phyloP scores from a whole-genome alignment of 2,888 invertebrate species.

The Rhorus exstirpatorius region DNA sequence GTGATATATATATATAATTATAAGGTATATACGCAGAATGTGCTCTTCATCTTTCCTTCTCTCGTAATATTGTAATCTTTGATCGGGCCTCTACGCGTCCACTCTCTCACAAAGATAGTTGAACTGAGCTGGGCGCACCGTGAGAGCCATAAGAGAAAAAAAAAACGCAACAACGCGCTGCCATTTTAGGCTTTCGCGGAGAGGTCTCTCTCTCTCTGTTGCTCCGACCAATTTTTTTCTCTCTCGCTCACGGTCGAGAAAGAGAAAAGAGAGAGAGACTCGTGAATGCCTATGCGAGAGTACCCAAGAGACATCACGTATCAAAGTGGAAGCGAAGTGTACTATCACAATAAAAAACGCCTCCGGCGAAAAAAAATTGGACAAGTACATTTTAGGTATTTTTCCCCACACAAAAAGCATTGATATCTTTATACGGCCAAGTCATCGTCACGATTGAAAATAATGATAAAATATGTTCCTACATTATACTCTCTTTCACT shows the following conservation, averaged over 20 bases:
- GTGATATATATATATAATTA: neutral
- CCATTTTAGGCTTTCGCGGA: constrained; percentile 72
- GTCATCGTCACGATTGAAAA: no score
- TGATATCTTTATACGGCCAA: no score
- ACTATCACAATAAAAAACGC: no score
- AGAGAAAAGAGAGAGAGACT: constrained; percentile 12
- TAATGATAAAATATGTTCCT: no score
- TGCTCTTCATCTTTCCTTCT: constrained; percentile 3
- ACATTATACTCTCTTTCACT: no score
- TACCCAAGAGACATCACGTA: neutral
- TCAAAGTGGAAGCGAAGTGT: constrained; percentile 21
- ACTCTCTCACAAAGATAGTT: neutral
- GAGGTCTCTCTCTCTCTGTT: constrained; percentile 27
- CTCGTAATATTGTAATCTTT: constrained; percentile 1
- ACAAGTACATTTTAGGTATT: no score
- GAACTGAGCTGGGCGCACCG: constrained; percentile 14
- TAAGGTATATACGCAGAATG: neutral
- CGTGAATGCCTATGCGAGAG: neutral
- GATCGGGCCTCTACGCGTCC: neutral
- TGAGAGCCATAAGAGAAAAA: constrained; percentile 24
- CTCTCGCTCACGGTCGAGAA: constrained; percentile 12
- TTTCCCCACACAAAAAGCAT: no score
- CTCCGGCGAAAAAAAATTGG: no score
- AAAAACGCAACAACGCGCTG: constrained; percentile 66
- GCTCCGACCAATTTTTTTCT: constrained; percentile 29